phyloP scores from a whole-genome alignment of 2,888 invertebrate species.

The Drosophila paranaensis region DNA sequence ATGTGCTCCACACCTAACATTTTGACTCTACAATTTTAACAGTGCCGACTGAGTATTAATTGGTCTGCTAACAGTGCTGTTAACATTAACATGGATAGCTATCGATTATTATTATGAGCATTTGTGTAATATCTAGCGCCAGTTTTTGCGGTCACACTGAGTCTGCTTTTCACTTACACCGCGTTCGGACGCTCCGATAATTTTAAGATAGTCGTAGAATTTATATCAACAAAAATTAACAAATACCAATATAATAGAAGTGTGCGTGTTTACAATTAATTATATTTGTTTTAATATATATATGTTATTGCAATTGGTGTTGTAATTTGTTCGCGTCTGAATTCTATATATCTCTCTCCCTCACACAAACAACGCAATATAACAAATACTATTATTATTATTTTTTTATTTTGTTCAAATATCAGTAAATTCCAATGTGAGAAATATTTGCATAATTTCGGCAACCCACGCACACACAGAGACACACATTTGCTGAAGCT shows the following conservation, averaged over 20 bases:
- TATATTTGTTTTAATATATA: slow-evolving; percentile 9
- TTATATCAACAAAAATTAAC: slow-evolving; percentile 32
- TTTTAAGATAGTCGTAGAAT: slow-evolving; percentile 66
- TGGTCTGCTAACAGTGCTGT: not conserved
- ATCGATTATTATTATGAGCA: slow-evolving; percentile 3
- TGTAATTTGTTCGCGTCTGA: slow-evolving; percentile 29
- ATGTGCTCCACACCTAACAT: not conserved
- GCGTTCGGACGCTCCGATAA: slow-evolving; percentile 66
- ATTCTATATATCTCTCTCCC: slow-evolving; percentile 2
- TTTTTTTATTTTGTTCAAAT: slow-evolving; percentile 26
- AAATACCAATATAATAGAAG: slow-evolving; percentile 4
- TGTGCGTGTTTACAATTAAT: slow-evolving; percentile 24
- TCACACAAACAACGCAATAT: slow-evolving; percentile 35
- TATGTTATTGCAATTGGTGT: slow-evolving; percentile 11
- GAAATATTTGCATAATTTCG: slow-evolving; percentile 61
- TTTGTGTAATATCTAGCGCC: not conserved
- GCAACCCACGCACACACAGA: slow-evolving; percentile 15
- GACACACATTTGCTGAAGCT: slow-evolving; percentile 18
- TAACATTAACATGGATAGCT: not conserved
- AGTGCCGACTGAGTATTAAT: too few relatives aligned
- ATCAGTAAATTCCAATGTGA: slow-evolving; percentile 49
- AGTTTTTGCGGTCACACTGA: slow-evolving; percentile 42
- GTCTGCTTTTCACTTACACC: slow-evolving; percentile 52
- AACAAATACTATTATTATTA: slow-evolving; percentile 49
- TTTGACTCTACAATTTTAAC: not conserved